A percentile compares a stretch with the other conserved stretches of the same genome.
Conservation (phyloP, 2,888 invertebrate species). For the Drosophila mettleri region DNA sequence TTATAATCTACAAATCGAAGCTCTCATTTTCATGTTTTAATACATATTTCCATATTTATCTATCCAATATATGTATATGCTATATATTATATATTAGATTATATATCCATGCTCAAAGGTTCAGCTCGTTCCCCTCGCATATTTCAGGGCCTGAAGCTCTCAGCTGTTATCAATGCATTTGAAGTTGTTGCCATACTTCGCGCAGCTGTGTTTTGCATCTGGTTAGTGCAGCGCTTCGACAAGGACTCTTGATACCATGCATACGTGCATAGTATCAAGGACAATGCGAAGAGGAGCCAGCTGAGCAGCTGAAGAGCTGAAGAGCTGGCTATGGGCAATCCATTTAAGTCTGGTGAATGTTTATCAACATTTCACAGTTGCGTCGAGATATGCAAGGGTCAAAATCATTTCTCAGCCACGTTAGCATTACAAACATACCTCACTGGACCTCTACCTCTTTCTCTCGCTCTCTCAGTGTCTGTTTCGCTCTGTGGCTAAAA, state of each 20-base stretch:
- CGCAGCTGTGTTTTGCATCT: neutral
- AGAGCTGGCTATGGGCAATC: conserved; percentile 41
- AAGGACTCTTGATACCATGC: neutral
- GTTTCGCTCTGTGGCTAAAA: conserved; percentile 28
- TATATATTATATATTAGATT: no score
- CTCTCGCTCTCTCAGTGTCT: neutral
- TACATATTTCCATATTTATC: no score
- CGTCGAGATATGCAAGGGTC: conserved; percentile 49
- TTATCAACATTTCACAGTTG: conserved; percentile 63
- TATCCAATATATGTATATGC: no score
- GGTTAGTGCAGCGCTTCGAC: conserved; percentile 9
- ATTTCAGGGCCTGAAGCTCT: no score
- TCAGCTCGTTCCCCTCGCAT: no score
- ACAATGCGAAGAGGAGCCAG: neutral
- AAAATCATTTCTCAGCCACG: conserved; percentile 48
- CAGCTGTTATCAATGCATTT: neutral
- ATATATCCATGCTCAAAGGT: no score
- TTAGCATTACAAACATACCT: conserved; percentile 30
- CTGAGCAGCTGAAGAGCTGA: conserved; percentile 3
- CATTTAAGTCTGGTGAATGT: conserved; percentile 61
- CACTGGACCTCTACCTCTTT: neutral
- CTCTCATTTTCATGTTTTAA: no score
- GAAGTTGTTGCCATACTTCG: neutral
- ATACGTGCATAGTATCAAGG: neutral
- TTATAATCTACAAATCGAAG: no score